phyloP scores from a whole-genome alignment of 2,797 vertebrate genomes.

The Hydrocynus forskahlii region DNA sequence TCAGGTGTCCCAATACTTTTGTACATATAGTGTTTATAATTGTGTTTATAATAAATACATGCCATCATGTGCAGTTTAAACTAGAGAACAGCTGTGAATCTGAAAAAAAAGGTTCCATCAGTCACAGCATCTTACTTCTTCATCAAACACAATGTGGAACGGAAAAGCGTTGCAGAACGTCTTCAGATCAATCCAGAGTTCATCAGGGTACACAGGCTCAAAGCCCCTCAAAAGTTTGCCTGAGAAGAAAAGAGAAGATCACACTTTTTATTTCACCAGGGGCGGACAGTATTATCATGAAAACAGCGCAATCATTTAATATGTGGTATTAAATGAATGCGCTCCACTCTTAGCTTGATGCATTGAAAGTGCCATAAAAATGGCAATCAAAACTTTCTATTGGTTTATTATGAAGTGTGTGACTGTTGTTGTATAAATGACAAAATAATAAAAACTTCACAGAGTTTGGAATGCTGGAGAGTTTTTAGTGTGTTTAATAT shows the following conservation, averaged over 20 bases:
- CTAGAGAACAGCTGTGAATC: background rate
- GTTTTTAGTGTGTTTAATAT: too few relatives aligned
- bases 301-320: too few relatives aligned
- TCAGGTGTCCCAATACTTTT: too few relatives aligned
- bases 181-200: constrained; percentile 76
- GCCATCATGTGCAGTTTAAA: background rate
- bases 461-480: too few relatives aligned
- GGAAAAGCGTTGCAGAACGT: constrained; percentile 83
- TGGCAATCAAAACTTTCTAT: too few relatives aligned
- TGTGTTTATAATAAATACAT: background rate
- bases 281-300: background rate
- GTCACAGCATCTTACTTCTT: constrained; percentile 71
- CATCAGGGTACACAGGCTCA: constrained; percentile 76
- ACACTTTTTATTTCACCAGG: background rate
- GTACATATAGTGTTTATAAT: too few relatives aligned
- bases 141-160: constrained; percentile 84
- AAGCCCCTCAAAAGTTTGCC: constrained; percentile 77
- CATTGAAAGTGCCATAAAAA: too few relatives aligned
- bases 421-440: too few relatives aligned
- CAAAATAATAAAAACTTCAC: too few relatives aligned
- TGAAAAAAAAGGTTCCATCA: background rate
- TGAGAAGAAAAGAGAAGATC: constrained; percentile 38
- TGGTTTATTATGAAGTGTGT: too few relatives aligned
- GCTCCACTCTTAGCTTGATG: too few relatives aligned
- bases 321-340: background rate